Conservation (phyloP, 2,888 invertebrate species). For the Sipha maydis region DNA sequence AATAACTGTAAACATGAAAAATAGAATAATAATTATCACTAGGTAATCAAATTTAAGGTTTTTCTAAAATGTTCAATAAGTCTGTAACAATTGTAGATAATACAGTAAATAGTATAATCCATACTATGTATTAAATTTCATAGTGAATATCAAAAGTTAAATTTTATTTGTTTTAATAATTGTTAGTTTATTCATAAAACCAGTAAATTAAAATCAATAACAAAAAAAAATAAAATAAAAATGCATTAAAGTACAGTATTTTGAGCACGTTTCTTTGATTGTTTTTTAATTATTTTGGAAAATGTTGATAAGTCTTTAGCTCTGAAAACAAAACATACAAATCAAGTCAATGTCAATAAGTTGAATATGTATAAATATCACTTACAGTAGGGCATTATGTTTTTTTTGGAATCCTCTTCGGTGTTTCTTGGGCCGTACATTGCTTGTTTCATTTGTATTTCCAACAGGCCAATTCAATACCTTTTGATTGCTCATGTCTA, state of each 20-base stretch:
- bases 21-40: too few species aligned
- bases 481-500: constrained; percentile 19
- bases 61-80: too few species aligned
- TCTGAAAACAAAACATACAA: constrained; percentile 29
- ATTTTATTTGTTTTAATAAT: neutral
- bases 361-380: neutral
- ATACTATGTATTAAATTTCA: too few species aligned
- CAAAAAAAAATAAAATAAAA: neutral
- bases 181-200: neutral
- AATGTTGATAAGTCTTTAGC: constrained; percentile 46
- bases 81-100: too few species aligned
- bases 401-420: constrained; percentile 49
- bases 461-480: constrained; percentile 40
- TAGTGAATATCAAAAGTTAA: too few species aligned
- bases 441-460: neutral
- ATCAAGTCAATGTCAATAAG: neutral
- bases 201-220: neutral
- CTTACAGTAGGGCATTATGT: constrained; percentile 40
- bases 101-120: too few species aligned
- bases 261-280: neutral
- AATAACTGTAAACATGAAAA: too few species aligned
- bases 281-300: constrained; percentile 51
- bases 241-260: neutral
- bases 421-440: neutral
- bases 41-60: too few species aligned